Evolutionary conservation across 2,113 vertebrate species (phyloP), one percentile per base, ranked within the genome.

Genomic region (Pseudorasbora parva): DNA sequence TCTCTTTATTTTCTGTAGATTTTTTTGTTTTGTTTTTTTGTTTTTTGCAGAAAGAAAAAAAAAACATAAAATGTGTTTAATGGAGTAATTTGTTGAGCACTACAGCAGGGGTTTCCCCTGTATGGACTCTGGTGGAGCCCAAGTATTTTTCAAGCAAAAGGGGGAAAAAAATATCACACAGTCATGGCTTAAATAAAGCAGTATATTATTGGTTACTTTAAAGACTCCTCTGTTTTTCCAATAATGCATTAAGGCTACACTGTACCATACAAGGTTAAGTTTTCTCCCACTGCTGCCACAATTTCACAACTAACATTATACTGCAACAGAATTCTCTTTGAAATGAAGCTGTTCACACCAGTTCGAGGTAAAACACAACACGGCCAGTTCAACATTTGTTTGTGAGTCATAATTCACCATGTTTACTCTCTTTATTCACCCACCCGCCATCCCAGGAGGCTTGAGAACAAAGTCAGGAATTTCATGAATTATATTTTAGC

Each of bases 401-500:
- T 69, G 47, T 10, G 15, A 75, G 57, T 49, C 27, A 64, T 79
- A 83, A 81, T 75, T 83, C 6, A 27, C 15, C 47, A 81, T 47
- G 10, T 75, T 83, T 64, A 75, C 66, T 14, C 51, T 33, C 37
- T 83, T 80, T 74, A 68, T 77, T 33, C 17, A 60, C 45, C 23
- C 59, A 66, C n/a, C 47, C 30, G 83, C 56, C 27, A 76, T 76
- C 86, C 78, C 0, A 21, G 30, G 72, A 74, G 82, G 59, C 12
- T 57, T 19, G 41, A 81, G 73, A 84, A 84, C 84, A 85, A 78
- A 82, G 62, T 68, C 54, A 8, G 64, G 5, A 82, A 30, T 74
- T 88, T 87, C 62, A 66, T 47, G 64, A 89, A 79, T 54, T 75
- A 83, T 88, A 56, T 87, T 83, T 85, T 80, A 84, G 80, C 86